These are phyloP conservation scores for Malaclemys terrapin DNA, from an alignment of 2,113 vertebrate species.

Conservation along the genomic window DNA sequence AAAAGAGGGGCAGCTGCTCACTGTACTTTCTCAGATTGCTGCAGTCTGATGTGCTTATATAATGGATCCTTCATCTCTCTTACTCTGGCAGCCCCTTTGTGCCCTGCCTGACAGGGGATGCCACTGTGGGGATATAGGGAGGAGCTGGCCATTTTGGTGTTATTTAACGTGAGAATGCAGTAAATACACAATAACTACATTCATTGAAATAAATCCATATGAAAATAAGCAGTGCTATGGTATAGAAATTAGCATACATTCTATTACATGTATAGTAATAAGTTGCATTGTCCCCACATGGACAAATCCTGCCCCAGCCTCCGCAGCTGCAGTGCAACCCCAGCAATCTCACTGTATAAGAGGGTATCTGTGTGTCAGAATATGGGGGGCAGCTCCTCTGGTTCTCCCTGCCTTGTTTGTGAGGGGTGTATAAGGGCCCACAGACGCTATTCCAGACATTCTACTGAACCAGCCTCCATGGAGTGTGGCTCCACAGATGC, in stretches of 20 bases:
- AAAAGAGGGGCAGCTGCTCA: not conserved
- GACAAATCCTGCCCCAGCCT: not conserved
- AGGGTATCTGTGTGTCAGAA: not conserved
- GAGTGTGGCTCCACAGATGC: not conserved
- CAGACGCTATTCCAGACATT: not conserved
- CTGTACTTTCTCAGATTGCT: not conserved
- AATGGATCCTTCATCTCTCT: not conserved
- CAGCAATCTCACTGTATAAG: no score
- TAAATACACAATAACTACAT: not conserved
- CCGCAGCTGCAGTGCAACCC: not conserved
- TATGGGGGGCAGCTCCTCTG: not conserved
- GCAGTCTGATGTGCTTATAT: not conserved
- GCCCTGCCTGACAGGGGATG: not conserved
- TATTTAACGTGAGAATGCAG: not conserved
- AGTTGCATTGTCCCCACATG: not conserved
- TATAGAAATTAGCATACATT: not conserved
- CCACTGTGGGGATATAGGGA: not conserved
- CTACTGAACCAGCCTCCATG: not conserved
- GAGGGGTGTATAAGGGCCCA: not conserved
- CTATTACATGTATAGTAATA: not conserved
- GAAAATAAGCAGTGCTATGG: not conserved
- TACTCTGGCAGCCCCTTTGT: not conserved
- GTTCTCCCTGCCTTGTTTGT: not conserved
- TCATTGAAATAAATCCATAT: not conserved
- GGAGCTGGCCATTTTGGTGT: not conserved